Base-by-base conservation (phyloP, 2,888 invertebrate genomes). In the Stictocephala bisonia region DNA sequence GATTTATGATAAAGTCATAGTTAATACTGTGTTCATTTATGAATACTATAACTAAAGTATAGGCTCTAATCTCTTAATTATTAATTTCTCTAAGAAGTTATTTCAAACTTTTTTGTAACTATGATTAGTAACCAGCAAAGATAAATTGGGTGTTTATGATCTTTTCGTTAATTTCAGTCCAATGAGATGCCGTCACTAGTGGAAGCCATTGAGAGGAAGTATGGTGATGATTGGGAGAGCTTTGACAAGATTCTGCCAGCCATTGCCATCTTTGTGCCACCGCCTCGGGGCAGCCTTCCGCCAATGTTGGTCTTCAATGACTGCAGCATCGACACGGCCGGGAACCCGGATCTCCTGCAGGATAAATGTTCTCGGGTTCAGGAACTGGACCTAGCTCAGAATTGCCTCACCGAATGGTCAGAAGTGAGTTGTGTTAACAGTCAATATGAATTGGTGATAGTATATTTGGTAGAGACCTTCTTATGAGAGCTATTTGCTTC, bases 371-470 rank as follows among this genome's bases (percentile, higher is more conserved):
- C 92, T 68, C 91, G 93, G 80, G 96, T 97, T n/a, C 92, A 94
- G 79, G 97, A 97, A 84, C 87, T 97, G 79, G 97, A 98, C 84
- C 87, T 98, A 80, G 96, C 97, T 44, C 94, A 96, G 83, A 98
- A 98, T 84, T 92, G 93, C 83, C 88, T 97, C 22, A 90, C 90
- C 75, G 90, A 93, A 81, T 96, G 97, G 96, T 88, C 90, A 79
- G 96, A 97, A 88, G 94, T 93, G 85, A 84, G 64, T 26, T 4
- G 15, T n/a, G 11, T 9, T n/a, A 35, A 9, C 6, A 9, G 35
- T 35, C 35, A 9, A 35, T 9, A 9, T 35, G 35, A 35, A 9
- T 35, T 35, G 35, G 6, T 35, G 35, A 11, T 7, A 35, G 35
- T 35, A 11, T 35, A 35, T 35, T 35, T 35, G 35, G 22, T 41